These are phyloP conservation scores for Athene cunicularia DNA, from an alignment of 2,113 vertebrate genomes.

Conservation along the genomic window DNA sequence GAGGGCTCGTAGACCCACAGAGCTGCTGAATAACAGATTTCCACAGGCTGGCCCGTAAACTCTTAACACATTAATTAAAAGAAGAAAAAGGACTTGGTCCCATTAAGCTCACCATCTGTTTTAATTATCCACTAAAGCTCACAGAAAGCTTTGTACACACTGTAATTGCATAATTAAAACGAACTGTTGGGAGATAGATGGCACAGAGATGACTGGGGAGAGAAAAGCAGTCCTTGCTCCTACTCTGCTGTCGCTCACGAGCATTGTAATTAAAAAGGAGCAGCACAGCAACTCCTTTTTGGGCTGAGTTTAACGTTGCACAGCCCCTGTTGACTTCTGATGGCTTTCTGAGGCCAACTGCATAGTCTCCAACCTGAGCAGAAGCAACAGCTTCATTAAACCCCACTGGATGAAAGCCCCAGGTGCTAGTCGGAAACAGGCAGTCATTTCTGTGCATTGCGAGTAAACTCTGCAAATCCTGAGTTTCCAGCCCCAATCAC, in stretches of 20 bases:
- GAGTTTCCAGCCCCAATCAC: not conserved
- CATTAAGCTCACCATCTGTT: constrained; percentile 56
- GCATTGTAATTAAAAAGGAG: not conserved
- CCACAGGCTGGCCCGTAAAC: not conserved
- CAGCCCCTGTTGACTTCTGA: not conserved
- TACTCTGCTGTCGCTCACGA: not conserved
- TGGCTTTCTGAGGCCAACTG: not conserved
- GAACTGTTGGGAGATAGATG: constrained; percentile 47
- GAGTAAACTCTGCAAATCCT: not conserved
- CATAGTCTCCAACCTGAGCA: not conserved
- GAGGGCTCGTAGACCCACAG: not conserved
- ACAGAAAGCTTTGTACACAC: constrained; percentile 27
- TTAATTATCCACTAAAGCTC: constrained; percentile 43
- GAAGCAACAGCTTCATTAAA: not conserved
- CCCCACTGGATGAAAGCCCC: not conserved
- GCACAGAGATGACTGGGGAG: not conserved
- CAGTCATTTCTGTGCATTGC: fast-evolving
- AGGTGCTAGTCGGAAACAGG: fast-evolving
- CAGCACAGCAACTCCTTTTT: not conserved
- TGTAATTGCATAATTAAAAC: constrained; percentile 51
- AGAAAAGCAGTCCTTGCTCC: not conserved
- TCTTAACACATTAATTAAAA: constrained; percentile 54
- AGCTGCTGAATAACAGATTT: not conserved
- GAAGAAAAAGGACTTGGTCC: constrained; percentile 34
- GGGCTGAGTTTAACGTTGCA: not conserved